Base-by-base conservation (phyloP, 2,888 invertebrate genomes). In the Epicampocera succincta region DNA sequence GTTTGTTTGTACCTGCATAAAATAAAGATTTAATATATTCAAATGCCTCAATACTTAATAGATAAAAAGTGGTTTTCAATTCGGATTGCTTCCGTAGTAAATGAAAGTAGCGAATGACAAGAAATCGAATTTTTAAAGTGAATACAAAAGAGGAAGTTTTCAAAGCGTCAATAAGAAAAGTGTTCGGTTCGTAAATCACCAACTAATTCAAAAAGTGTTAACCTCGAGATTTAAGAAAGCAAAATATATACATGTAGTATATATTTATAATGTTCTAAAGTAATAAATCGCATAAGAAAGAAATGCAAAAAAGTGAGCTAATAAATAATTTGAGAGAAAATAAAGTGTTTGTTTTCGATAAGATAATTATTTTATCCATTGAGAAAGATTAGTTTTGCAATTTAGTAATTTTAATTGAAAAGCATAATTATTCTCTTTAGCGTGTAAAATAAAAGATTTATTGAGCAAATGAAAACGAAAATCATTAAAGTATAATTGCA, bases 161-260 rank as follows among this genome's bases (percentile, higher is more conserved):
- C 44, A 66, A 84, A 84, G 81, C 74, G 83, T 84, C 81, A 83
- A 82, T 78, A 84, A 84, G 83, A 83, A 84, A 80, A 84, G 84
- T 85, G 72, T 81, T 58, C 65, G 71, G 56, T 73, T 60, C 46
- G 44, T 25, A 52, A 61, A n/a, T 44, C 19, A 48, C 2, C 13
- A 56, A 48, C 2, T 13, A 65, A 74, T n/a, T 13, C 21, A 25
- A 12, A 66, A 75, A 68, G 60, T 75, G 50, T 44, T 15, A 19
- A 58, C n/a, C 21, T 50, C 44, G 15, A 65, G 48, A 58, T 65
- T 48, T n/a, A 46, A 56, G 21, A 42, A 58, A 52, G 46, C 66
- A 11, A 63, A 56, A 80, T 60, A 52, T 60, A 66, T 61, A n/a
- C n/a, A n/a, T n/a, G n/a, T n/a, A n/a, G n/a, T n/a, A n/a, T n/a